Evolutionary conservation across 2,888 invertebrate genomes (phyloP), one percentile per base, ranked within the genome.

Genomic region (Notodonta dromedarius): DNA sequence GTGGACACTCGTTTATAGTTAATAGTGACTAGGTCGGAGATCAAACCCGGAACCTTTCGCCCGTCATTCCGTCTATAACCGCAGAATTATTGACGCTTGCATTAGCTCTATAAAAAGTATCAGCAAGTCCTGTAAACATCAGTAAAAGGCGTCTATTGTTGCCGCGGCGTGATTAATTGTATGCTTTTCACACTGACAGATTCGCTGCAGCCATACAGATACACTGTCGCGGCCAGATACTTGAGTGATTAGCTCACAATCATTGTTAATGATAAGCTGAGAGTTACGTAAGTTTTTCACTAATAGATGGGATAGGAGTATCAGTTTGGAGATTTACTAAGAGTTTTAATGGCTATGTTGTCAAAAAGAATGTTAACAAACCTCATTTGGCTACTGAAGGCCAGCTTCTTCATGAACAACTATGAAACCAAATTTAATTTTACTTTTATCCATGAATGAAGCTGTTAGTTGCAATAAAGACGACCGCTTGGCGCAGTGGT

Each of bases 81-180:
- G 12, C 44, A 12, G 12, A 44, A 11, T 9, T n/a, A n/a, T 44
- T 14, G 14, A n/a, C 9, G 24, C 32, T 5, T 4, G 4, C 13
- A 51, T 51, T 3, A 11, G 5, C 35, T 65, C 58, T 46, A 70
- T 58, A 63, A 56, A 60, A 69, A 69, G 66, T 69, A 70, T 69
- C 58, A 58, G 61, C 60, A 69, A 67, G 66, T 72, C 59, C 62
- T 63, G 62, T 69, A 59, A 73, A 66, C 71, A 74, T 74, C 65
- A 67, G 75, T 75, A 77, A 80, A 81, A 77, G 74, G 74, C 65
- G 71, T 65, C 70, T 71, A 72, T 80, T 73, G 77, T 75, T 77
- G 71, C 64, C 61, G 62, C 65, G 68, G 69, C 65, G 74, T 80
- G 79, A 83, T 81, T 81, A 82, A 82, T 82, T 80, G 73, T 78